Evolutionary conservation across 2,797 vertebrate species (phyloP), one percentile per base, ranked within the genome.

Genomic region (Cyclopterus lumpus): DNA sequence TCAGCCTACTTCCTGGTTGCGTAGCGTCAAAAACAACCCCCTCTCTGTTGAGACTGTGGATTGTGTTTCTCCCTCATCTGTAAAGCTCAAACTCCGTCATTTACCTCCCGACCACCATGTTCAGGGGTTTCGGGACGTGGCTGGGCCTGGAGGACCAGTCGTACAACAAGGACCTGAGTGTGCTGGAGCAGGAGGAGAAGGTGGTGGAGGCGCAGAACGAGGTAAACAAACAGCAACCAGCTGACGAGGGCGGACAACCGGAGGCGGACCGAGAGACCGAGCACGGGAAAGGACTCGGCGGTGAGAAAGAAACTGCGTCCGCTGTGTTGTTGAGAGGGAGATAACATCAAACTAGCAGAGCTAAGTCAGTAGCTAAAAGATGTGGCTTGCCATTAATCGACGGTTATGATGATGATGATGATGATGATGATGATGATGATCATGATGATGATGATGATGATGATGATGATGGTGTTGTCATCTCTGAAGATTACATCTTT

Each of bases 401-500:
- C n/a, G n/a, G n/a, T n/a, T n/a, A n/a, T n/a, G 6, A 4, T 20
- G 8, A 9, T 48, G 20, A 8, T 36, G 9, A 7, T 51, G 9
- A 5, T 26, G 9, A 4, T 42, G 9, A 8, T 28, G n/a, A 10
- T 51, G 8, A 9, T 49, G 8, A 10, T 49, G 48, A 10, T 49
- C 48, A 1, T 28, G 10, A 3, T 51, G 15, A 3, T 30, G 8
- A 4, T 49, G 8, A 3, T 24, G 11, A 1, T 40, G 6, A 10
- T 38, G 24, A 2, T 18, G 15, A 12, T 46, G 15, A n/a, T 16
- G 12, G 46, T n/a, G 12, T 22, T 51, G 0, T 64, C 26, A 0
- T 71, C 30, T 34, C 22, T 81, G 55, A 81, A 99, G 98, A 92
- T 69, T 99, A 95, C 87, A 95, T 99, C 68, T 95, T 97, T 92